Evolutionary conservation across 2,797 vertebrate species (phyloP).

Genomic region (Cyclura pinguis): DNA sequence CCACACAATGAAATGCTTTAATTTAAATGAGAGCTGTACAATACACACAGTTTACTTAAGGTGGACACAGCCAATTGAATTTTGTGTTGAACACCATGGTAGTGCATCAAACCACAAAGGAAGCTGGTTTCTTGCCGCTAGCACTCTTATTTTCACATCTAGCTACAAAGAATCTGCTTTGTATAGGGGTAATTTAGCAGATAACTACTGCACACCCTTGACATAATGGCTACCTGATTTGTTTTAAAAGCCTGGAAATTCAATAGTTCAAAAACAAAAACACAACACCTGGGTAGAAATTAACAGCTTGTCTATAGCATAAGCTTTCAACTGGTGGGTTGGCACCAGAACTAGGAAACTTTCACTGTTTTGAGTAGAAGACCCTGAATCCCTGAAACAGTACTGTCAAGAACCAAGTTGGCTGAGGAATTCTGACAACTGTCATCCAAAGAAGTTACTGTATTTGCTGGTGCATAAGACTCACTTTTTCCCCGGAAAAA

Average conservation of each 20-base stretch:
- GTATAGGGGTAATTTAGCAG: background rate
- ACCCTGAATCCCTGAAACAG: too few relatives aligned
- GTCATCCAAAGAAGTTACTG: too few relatives aligned
- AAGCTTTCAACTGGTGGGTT: background rate
- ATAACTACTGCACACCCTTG: background rate
- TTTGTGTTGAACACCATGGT: slow-evolving; percentile 10
- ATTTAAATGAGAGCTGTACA: background rate
- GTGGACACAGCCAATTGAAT: background rate
- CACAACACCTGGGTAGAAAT: background rate
- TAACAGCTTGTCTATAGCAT: background rate
- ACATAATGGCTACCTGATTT: background rate
- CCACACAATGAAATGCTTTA: slow-evolving; percentile 9
- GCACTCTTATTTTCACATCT: slow-evolving; percentile 7
- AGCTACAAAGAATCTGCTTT: background rate
- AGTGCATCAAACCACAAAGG: background rate
- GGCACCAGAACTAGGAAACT: background rate
- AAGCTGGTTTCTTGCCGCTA: too few relatives aligned
- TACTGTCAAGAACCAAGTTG: too few relatives aligned
- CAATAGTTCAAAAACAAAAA: background rate
- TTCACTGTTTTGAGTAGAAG: too few relatives aligned
- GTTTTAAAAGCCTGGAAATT: background rate
- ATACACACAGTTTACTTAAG: fast-evolving
- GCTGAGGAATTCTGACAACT: too few relatives aligned
- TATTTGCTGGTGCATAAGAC: too few relatives aligned
- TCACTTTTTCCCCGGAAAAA: too few relatives aligned